phyloP scores from a whole-genome alignment of 1,140 invertebrate genomes.

The Neotoxoptera formosana region DNA sequence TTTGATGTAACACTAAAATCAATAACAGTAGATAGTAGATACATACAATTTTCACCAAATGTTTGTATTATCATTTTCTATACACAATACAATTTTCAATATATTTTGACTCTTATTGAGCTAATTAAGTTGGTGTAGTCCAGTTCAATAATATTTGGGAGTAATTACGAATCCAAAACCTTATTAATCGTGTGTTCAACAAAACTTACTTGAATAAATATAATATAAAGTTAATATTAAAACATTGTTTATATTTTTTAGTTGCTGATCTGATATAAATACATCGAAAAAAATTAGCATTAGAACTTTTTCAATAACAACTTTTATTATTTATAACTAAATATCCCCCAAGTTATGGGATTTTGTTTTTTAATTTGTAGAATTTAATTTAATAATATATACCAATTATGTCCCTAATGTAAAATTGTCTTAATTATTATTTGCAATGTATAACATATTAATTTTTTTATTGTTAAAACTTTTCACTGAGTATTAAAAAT shows the following conservation, averaged over 20 bases:
- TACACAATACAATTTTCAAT: too few species aligned
- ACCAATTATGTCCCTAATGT: background rate
- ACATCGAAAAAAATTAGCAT: background rate
- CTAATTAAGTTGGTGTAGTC: too few species aligned
- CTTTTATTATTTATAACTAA: background rate
- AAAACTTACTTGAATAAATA: background rate
- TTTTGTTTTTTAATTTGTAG: conserved; percentile 3
- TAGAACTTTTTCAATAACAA: background rate
- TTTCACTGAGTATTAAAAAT: background rate
- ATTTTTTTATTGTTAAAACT: background rate
- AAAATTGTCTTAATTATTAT: background rate
- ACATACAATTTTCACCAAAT: too few species aligned
- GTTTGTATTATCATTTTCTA: too few species aligned
- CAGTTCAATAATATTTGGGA: too few species aligned
- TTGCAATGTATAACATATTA: background rate
- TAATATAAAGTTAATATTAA: background rate
- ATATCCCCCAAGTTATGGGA: background rate
- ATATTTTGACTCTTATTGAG: too few species aligned
- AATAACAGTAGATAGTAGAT: too few species aligned
- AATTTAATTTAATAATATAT: background rate
- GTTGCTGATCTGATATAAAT: conserved; percentile 45
- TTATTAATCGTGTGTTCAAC: background rate
- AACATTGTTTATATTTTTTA: conserved; percentile 48
- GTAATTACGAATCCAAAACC: background rate
- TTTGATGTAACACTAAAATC: too few species aligned